These are phyloP conservation scores for Tylochromis polylepis DNA, from an alignment of 2,113 vertebrate genomes.

Conservation along the genomic window DNA sequence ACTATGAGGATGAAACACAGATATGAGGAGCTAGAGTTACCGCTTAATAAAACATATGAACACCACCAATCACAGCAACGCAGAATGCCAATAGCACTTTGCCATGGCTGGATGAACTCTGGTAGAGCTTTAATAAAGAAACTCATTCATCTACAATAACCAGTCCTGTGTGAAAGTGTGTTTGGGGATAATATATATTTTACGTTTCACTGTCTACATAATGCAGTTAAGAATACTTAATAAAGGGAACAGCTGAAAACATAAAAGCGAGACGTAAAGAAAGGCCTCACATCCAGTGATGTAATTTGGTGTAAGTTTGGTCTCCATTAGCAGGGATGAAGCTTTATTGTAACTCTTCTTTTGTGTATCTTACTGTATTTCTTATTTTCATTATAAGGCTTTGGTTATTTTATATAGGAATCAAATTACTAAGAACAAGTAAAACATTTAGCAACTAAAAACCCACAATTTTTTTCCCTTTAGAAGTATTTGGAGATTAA, in stretches of 20 bases:
- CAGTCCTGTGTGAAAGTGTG: background rate
- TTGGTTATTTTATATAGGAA: background rate
- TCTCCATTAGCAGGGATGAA: background rate
- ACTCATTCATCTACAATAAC: background rate
- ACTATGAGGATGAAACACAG: constrained; percentile 44
- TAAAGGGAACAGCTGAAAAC: background rate
- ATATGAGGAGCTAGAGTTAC: constrained; percentile 64
- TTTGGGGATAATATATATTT: background rate
- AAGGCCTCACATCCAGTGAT: background rate
- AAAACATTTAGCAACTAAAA: background rate
- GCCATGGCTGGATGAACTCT: constrained; percentile 29
- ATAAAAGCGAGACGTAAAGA: background rate
- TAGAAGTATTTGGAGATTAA: background rate
- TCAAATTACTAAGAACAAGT: background rate
- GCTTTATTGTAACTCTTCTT: background rate
- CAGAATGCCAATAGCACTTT: constrained; percentile 22
- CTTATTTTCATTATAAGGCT: background rate
- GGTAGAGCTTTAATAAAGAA: background rate
- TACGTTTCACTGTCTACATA: background rate
- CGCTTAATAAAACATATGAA: constrained; percentile 66
- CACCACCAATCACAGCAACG: constrained; percentile 51
- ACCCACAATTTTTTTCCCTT: background rate
- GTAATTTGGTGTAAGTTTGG: background rate
- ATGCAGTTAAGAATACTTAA: background rate
- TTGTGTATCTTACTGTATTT: background rate